Conservation (phyloP, 2,113 vertebrate species). For the Crypturellus undulatus region DNA sequence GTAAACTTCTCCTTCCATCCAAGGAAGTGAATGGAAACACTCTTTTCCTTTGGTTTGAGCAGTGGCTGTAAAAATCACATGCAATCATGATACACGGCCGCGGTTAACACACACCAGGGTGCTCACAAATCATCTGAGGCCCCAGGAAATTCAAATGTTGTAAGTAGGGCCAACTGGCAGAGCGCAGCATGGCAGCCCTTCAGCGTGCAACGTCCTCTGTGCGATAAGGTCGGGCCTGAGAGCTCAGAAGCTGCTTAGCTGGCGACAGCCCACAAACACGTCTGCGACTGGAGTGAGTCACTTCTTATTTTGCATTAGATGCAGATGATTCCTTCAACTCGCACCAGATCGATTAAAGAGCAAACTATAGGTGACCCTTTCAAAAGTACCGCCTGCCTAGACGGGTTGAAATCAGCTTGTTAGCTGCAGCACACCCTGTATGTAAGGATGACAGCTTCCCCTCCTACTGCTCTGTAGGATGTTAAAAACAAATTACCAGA, state of each 20-base stretch:
- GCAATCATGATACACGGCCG: too few relatives aligned
- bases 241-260: neutral
- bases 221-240: neutral
- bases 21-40: too few relatives aligned
- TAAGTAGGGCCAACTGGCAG: neutral
- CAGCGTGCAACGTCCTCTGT: neutral
- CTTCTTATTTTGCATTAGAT: neutral
- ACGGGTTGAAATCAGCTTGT: neutral
- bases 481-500: neutral
- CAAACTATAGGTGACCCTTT: neutral
- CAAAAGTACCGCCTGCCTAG: neutral
- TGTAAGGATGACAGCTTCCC: neutral
- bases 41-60: too few relatives aligned
- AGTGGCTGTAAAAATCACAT: too few relatives aligned
- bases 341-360: neutral
- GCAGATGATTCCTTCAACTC: neutral
- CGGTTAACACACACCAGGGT: too few relatives aligned
- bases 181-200: neutral
- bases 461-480: neutral
- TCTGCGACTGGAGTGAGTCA: neutral
- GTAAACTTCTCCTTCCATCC: too few relatives aligned
- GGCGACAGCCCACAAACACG: neutral
- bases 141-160: neutral
- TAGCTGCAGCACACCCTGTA: neutral
- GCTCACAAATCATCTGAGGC: neutral